Conservation (phyloP, 2,797 vertebrate genomes). For the Pelochelys cantorii region DNA sequence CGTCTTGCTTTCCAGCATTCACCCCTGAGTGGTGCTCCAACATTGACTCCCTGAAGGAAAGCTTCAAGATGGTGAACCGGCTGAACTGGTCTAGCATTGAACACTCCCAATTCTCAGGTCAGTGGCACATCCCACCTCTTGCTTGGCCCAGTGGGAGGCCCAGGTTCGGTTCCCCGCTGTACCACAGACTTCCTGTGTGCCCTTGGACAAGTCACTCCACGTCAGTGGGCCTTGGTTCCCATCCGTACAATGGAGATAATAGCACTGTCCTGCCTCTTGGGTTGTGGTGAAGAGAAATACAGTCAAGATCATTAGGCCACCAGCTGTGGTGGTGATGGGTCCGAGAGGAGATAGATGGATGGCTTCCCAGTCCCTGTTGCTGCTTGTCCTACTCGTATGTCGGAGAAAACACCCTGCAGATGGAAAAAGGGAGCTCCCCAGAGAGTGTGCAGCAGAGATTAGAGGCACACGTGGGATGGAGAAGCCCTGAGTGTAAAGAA, state of each 20-base stretch:
- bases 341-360: not conserved
- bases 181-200: not conserved
- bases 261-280: not conserved
- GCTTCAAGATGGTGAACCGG: conserved; percentile 94
- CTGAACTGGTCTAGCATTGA: conserved; percentile 98
- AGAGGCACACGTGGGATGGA: not conserved
- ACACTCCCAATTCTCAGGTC: conserved; percentile 94
- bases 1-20: conserved; percentile 80
- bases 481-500: not conserved
- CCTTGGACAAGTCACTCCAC: accelerated
- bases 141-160: not conserved
- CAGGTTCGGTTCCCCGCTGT: not conserved
- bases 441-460: not conserved
- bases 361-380: not conserved
- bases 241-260: not conserved
- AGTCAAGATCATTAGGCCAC: not conserved
- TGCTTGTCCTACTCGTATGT: not conserved
- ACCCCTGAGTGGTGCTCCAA: conserved; percentile 94
- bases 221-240: not conserved
- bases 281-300: not conserved
- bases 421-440: not conserved
- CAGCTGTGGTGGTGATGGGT: not conserved
- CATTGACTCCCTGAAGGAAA: conserved; percentile 95
- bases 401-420: not conserved
- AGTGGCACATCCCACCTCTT: conserved; percentile 50